Conservation (phyloP, 1,140 invertebrate genomes). For the Helicorthomorpha holstii region DNA sequence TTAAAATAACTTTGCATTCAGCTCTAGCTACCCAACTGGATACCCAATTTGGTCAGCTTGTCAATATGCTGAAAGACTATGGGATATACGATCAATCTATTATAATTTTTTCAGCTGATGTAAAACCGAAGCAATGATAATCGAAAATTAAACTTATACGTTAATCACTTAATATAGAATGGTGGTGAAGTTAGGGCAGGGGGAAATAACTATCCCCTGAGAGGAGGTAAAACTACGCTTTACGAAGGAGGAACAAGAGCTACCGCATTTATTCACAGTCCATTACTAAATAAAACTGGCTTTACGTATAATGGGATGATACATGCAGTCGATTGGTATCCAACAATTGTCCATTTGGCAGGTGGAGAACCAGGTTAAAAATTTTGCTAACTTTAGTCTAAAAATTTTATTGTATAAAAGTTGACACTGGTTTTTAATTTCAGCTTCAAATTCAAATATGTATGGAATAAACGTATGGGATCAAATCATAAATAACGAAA, state of each 20-base stretch:
- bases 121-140: conserved; percentile 10
- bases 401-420: no score
- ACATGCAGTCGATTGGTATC: conserved; percentile 31
- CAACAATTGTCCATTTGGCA: conserved; percentile 26
- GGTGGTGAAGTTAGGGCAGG: conserved; percentile 25
- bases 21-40: conserved; percentile 21
- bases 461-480: conserved; percentile 26
- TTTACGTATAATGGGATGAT: conserved; percentile 17
- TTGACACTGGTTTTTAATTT: no score
- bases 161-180: conserved; percentile 19
- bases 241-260: conserved; percentile 30
- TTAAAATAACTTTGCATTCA: no score
- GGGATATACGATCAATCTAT: conserved; percentile 31
- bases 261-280: conserved; percentile 23
- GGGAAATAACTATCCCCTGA: conserved; percentile 29
- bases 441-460: not conserved
- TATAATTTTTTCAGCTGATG: conserved; percentile 27
- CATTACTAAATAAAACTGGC: conserved; percentile 13
- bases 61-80: conserved; percentile 23
- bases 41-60: conserved; percentile 25
- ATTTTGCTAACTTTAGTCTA: no score
- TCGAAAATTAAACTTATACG: conserved; percentile 12
- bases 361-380: conserved; percentile 17
- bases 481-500: conserved; percentile 15
- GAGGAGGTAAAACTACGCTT: conserved; percentile 28